Evolutionary conservation across 2,888 invertebrate species (phyloP).

Genomic region (Eledona agricola): DNA sequence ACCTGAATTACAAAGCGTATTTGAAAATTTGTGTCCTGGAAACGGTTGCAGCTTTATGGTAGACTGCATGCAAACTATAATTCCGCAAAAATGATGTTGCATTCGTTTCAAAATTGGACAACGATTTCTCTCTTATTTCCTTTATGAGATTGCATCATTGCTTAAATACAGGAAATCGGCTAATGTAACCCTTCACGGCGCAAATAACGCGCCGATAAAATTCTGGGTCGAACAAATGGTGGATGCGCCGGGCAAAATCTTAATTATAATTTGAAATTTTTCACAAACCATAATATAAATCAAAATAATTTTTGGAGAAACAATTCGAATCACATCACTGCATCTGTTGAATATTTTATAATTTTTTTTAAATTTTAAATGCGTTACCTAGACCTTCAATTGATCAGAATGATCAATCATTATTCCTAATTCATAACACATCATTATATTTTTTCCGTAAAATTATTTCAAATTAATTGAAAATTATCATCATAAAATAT

Average conservation of each 20-base stretch:
- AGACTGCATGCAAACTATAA: too few relatives aligned
- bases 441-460: too few relatives aligned
- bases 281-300: constrained; percentile 30
- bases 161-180: constrained; percentile 36
- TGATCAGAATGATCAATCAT: too few relatives aligned
- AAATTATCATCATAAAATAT: too few relatives aligned
- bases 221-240: constrained; percentile 2
- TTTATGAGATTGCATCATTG: constrained; percentile 37
- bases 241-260: constrained; percentile 15
- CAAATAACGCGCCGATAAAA: constrained; percentile 35
- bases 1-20: background rate
- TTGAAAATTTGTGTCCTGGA: constrained; percentile 4
- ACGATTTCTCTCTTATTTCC: constrained; percentile 38
- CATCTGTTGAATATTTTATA: too few relatives aligned
- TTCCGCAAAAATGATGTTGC: constrained; percentile 15
- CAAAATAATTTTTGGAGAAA: too few relatives aligned
- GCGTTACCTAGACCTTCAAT: too few relatives aligned
- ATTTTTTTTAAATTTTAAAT: too few relatives aligned
- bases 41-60: constrained; percentile 11
- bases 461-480: too few relatives aligned
- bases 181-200: constrained; percentile 34
- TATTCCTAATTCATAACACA: too few relatives aligned
- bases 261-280: too few relatives aligned
- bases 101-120: constrained; percentile 31
- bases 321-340: too few relatives aligned